phyloP scores from a whole-genome alignment of 2,113 vertebrate genomes.

The Todiramphus saurophagus region DNA sequence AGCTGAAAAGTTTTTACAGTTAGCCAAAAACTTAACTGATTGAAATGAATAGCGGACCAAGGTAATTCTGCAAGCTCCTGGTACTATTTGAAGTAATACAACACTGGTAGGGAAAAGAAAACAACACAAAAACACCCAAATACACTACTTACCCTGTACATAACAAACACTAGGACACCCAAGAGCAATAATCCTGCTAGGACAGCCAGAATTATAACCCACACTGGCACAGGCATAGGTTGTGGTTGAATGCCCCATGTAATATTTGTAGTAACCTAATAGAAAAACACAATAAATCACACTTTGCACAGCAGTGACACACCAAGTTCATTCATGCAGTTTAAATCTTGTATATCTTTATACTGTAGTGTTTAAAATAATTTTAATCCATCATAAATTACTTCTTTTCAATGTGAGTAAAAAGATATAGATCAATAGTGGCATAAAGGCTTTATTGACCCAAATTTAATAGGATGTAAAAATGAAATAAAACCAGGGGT shows the following conservation, averaged over 20 bases:
- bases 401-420: background rate
- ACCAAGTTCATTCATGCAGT: background rate
- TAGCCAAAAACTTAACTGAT: background rate
- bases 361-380: background rate
- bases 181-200: slow-evolving; percentile 91
- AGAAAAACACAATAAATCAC: background rate
- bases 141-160: slow-evolving; percentile 88
- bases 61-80: background rate
- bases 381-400: background rate
- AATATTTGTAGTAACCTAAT: slow-evolving; percentile 88
- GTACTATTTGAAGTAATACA: background rate
- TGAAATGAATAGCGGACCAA: background rate
- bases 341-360: background rate
- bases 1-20: background rate
- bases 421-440: background rate
- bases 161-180: slow-evolving; percentile 93
- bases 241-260: slow-evolving; percentile 85
- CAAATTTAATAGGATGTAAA: background rate
- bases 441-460: background rate
- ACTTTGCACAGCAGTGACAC: background rate
- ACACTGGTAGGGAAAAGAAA: background rate
- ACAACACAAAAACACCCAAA: background rate
- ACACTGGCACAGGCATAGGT: slow-evolving; percentile 85
- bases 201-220: slow-evolving; percentile 94
- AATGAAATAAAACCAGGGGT: background rate